Percentiles rank a stretch among this genome's conserved stretches.
These are phyloP conservation scores for Lucifuga dentata DNA, from an alignment of 2,113 vertebrate species.

Conservation along the genomic window DNA sequence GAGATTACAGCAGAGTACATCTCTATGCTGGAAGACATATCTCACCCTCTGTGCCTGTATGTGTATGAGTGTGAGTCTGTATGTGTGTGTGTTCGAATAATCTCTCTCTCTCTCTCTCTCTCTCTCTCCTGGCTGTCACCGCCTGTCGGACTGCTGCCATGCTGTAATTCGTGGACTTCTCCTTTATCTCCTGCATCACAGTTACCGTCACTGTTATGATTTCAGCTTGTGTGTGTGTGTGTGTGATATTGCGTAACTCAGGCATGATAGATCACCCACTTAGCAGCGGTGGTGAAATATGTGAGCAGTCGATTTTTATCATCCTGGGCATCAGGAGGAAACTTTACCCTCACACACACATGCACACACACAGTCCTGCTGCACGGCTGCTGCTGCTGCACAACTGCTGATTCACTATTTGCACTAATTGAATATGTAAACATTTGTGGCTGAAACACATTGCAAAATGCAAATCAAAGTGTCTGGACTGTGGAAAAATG, in stretches of 20 bases:
- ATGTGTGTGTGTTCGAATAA: conserved; percentile 71
- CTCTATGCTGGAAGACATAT: conserved; percentile 68
- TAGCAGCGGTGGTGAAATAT: conserved; percentile 62
- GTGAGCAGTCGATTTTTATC: conserved; percentile 69
- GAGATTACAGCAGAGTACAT: conserved; percentile 71
- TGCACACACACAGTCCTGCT: neutral
- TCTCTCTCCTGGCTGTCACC: conserved; percentile 76
- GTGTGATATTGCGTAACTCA: conserved; percentile 69
- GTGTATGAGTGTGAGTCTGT: conserved; percentile 34
- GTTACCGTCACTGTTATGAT: conserved; percentile 70
- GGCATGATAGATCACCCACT: conserved; percentile 77
- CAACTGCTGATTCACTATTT: too few species aligned
- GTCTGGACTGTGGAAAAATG: conserved; percentile 8
- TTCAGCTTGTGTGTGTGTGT: conserved; percentile 47
- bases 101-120: conserved; percentile 75
- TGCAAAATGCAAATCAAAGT: conserved; percentile 18
- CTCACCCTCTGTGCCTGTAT: conserved; percentile 53
- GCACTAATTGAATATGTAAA: neutral
- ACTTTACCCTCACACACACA: conserved; percentile 34
- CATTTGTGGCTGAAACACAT: neutral
- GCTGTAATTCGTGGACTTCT: conserved; percentile 56
- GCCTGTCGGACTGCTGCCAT: conserved; percentile 69
- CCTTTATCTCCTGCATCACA: conserved; percentile 74
- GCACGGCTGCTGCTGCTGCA: neutral
- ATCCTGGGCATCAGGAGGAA: conserved; percentile 46